Conservation (phyloP, 2,888 invertebrate genomes). For the Drosophila borborema region DNA sequence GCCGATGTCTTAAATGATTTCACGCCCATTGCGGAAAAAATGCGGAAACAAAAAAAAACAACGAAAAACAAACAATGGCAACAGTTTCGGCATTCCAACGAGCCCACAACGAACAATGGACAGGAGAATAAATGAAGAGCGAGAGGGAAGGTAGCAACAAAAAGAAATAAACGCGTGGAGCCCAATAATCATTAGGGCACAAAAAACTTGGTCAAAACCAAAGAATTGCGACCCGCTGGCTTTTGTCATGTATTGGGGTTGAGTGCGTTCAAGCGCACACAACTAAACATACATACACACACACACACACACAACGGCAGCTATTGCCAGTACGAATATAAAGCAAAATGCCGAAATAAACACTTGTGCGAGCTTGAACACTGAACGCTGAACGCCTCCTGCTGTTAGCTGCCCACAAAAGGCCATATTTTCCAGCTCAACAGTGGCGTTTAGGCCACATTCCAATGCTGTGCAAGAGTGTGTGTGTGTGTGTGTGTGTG, state of each 20-base stretch:
- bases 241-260: constrained; percentile 55
- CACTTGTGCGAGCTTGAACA: constrained; percentile 58
- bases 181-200: constrained; percentile 72
- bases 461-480: neutral
- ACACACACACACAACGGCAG: neutral
- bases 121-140: constrained; percentile 14
- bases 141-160: neutral
- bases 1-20: constrained; percentile 40
- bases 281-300: constrained; percentile 12
- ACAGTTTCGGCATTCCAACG: constrained; percentile 37
- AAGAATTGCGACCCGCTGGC: constrained; percentile 29
- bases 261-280: constrained; percentile 50
- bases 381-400: constrained; percentile 8
- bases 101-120: constrained; percentile 21
- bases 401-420: constrained; percentile 59
- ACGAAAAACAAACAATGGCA: constrained; percentile 62
- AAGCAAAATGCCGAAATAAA: constrained; percentile 77
- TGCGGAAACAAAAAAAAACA: constrained; percentile 17
- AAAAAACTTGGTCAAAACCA: constrained; percentile 53
- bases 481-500: neutral
- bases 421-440: constrained; percentile 75
- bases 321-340: constrained; percentile 27
- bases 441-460: constrained; percentile 53
- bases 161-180: constrained; percentile 38
- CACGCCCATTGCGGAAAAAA: constrained; percentile 63